Percentiles rank a stretch among this genome's conserved stretches.
These are phyloP conservation scores for Globia sparganii DNA, from an alignment of 2,888 invertebrate genomes.

Conservation along the genomic window DNA sequence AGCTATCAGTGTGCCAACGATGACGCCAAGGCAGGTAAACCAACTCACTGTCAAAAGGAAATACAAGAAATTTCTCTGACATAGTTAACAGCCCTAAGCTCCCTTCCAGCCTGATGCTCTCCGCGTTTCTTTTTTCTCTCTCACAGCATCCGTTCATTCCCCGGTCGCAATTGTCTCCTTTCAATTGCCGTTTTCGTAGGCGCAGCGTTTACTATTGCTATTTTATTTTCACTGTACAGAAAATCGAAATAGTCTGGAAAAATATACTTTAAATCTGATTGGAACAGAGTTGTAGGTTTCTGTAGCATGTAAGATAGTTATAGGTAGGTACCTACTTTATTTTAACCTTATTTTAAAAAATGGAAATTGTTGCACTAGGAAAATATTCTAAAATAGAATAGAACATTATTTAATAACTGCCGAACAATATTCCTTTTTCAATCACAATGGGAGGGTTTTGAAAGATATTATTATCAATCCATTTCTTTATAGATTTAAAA, in stretches of 20 bases:
- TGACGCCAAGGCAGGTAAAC: background rate
- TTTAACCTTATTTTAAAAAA: background rate
- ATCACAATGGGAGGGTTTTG: background rate
- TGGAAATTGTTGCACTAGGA: background rate
- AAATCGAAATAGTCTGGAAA: background rate
- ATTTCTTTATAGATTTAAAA: background rate
- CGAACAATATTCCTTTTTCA: background rate
- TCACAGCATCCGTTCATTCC: slow-evolving; percentile 72
- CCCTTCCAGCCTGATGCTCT: slow-evolving; percentile 16
- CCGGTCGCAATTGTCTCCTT: slow-evolving; percentile 75
- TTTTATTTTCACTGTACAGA: slow-evolving; percentile 12
- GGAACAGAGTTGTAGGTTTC: background rate
- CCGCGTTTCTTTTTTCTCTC: slow-evolving; percentile 56
- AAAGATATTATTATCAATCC: background rate
- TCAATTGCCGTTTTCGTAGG: slow-evolving; percentile 71
- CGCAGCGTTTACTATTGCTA: slow-evolving; percentile 21
- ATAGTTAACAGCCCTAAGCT: slow-evolving; percentile 38
- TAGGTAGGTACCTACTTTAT: background rate
- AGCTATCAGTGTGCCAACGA: too few relatives aligned
- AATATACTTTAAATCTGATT: background rate
- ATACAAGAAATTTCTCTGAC: background rate
- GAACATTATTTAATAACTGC: background rate
- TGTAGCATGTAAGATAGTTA: background rate
- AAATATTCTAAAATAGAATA: background rate
- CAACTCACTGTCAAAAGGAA: background rate